Evolutionary conservation across 1,140 invertebrate species (phyloP).

Genomic region (Bombus superbus): DNA sequence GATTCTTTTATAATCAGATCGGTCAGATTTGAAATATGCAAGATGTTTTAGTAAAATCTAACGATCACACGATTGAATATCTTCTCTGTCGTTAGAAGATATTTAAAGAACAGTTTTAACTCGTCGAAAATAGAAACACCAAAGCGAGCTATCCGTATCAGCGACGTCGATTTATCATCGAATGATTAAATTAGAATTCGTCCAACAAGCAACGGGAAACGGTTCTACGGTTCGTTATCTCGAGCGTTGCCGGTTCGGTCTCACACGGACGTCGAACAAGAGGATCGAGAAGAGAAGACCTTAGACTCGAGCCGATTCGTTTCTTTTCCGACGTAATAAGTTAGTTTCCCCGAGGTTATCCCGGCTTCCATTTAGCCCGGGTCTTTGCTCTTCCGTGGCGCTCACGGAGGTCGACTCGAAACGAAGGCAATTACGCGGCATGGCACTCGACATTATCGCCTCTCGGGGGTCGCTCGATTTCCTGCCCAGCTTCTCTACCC

Average conservation of each 20-base stretch:
- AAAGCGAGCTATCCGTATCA: neutral
- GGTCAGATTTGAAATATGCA: too few species aligned
- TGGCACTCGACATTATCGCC: slow-evolving; percentile 72
- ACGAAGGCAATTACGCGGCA: slow-evolving; percentile 74
- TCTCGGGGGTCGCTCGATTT: slow-evolving; percentile 66
- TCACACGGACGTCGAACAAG: slow-evolving; percentile 16
- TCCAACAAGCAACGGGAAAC: neutral
- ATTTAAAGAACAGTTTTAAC: too few species aligned
- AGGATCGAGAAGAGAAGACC: slow-evolving; percentile 18
- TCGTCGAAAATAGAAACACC: too few species aligned
- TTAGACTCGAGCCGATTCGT: slow-evolving; percentile 21
- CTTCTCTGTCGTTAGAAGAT: too few species aligned
- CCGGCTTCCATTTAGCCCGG: slow-evolving; percentile 47
- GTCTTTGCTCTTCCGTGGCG: slow-evolving; percentile 56
- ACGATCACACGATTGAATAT: too few species aligned
- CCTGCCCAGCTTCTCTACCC: slow-evolving; percentile 41
- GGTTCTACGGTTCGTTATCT: slow-evolving; percentile 47
- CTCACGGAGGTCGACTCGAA: slow-evolving; percentile 63
- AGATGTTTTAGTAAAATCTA: too few species aligned
- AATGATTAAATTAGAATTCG: slow-evolving; percentile 56
- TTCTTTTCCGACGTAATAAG: slow-evolving; percentile 56
- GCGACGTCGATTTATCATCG: neutral
- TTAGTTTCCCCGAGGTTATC: slow-evolving; percentile 52
- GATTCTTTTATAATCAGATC: too few species aligned
- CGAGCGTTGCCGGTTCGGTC: slow-evolving; percentile 6